These are phyloP conservation scores for Staurois parvus DNA, from an alignment of 2,797 vertebrate species.

Conservation along the genomic window DNA sequence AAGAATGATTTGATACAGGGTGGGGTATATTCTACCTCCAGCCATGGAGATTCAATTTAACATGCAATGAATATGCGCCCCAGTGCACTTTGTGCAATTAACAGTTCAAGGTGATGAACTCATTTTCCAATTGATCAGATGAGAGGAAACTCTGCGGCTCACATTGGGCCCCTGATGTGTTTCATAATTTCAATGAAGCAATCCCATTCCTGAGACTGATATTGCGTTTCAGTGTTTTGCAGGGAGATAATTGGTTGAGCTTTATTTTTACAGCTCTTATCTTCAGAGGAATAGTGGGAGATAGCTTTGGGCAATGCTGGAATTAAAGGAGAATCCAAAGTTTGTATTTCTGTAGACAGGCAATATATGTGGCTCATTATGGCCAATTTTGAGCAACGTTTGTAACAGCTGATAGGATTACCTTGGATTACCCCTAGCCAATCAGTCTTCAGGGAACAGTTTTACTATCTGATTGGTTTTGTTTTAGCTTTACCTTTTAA, in stretches of 20 bases:
- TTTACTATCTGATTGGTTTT: too few relatives aligned
- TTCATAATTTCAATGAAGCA: slow-evolving; percentile 50
- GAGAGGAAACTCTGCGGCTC: slow-evolving; percentile 43
- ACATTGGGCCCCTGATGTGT: slow-evolving; percentile 32
- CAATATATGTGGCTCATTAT: too few relatives aligned
- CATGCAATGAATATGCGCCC: slow-evolving; percentile 48
- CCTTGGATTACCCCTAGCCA: too few relatives aligned
- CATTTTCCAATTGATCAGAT: slow-evolving; percentile 54
- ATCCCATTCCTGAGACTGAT: slow-evolving; percentile 15
- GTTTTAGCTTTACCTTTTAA: too few relatives aligned
- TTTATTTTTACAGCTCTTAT: slow-evolving; percentile 23
- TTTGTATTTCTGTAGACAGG: too few relatives aligned
- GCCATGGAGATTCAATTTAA: slow-evolving; percentile 57
- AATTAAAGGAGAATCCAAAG: too few relatives aligned
- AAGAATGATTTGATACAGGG: not conserved
- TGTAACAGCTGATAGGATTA: too few relatives aligned
- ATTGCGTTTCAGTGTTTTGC: not conserved
- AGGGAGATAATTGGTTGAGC: slow-evolving; percentile 32
- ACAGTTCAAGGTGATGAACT: slow-evolving; percentile 60
- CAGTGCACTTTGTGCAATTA: slow-evolving; percentile 52
- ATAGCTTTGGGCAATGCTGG: slow-evolving; percentile 11
- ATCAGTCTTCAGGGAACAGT: too few relatives aligned
- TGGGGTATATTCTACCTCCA: slow-evolving; percentile 45
- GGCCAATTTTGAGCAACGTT: too few relatives aligned
- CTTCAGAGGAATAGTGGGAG: slow-evolving; percentile 19